These are phyloP conservation scores for Epizoanthus stellaris DNA, from an alignment of 92 coral and sea anemone species.

Conservation along the genomic window DNA sequence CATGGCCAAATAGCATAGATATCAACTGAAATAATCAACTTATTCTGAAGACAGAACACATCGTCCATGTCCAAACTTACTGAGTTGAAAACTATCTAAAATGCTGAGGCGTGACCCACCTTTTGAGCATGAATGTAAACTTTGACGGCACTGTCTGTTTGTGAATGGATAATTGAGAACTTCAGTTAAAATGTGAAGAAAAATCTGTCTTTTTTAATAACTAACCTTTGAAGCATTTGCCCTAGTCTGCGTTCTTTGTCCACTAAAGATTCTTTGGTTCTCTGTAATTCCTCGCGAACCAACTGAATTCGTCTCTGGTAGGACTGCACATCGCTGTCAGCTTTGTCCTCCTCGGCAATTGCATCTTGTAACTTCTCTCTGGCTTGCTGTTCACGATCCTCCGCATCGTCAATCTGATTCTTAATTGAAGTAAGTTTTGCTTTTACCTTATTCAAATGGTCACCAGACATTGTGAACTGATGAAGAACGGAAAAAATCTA, in stretches of 20 bases:
- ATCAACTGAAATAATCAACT: no score
- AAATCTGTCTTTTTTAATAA: not conserved
- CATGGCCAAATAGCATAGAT: no score
- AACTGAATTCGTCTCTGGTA: slow-evolving; percentile 78
- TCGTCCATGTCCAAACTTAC: no score
- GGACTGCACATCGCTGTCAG: slow-evolving; percentile 78
- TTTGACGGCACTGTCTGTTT: not conserved
- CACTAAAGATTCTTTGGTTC: slow-evolving; percentile 47
- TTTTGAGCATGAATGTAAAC: no score
- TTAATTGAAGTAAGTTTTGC: slow-evolving; percentile 73
- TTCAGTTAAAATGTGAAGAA: no score
- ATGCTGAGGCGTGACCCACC: no score
- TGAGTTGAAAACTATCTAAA: no score
- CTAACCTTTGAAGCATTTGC: slow-evolving; percentile 46
- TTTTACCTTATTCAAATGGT: slow-evolving; percentile 70
- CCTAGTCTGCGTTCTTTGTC: slow-evolving; percentile 57
- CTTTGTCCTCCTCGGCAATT: slow-evolving; percentile 69
- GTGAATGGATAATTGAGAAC: not conserved
- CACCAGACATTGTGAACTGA: slow-evolving; percentile 47
- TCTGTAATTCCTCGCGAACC: slow-evolving; percentile 57
- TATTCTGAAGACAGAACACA: no score
- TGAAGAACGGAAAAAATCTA: not conserved
- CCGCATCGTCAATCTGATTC: slow-evolving; percentile 83
- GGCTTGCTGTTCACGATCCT: slow-evolving; percentile 78
- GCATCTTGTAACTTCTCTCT: slow-evolving; percentile 70